phyloP scores from a whole-genome alignment of 2,113 vertebrate species.

The Ciconia stormi region DNA sequence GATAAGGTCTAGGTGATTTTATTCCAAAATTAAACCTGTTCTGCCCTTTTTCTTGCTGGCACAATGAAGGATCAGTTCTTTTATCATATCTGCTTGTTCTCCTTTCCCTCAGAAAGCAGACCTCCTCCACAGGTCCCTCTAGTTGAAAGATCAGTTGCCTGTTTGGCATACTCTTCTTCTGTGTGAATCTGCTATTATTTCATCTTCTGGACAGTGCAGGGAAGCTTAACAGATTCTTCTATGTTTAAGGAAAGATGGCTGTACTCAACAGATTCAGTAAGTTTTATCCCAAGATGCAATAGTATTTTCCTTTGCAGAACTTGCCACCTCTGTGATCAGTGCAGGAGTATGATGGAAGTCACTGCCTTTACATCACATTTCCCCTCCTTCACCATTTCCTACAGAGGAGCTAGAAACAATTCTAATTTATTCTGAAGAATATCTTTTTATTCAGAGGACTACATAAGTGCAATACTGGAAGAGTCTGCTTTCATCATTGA shows the following conservation, averaged over 20 bases:
- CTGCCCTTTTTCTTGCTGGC: background rate
- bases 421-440: background rate
- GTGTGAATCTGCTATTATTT: background rate
- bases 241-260: background rate
- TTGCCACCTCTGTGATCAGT: background rate
- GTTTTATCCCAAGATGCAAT: background rate
- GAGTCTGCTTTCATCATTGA: background rate
- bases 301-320: background rate
- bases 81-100: background rate
- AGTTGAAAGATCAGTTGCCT: background rate
- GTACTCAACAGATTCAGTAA: background rate
- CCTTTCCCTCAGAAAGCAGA: background rate
- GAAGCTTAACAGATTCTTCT: background rate
- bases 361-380: background rate
- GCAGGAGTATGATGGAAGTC: background rate
- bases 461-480: background rate
- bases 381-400: background rate
- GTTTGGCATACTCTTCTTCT: background rate
- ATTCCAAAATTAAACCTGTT: background rate
- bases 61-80: background rate
- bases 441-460: background rate
- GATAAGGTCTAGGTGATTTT: background rate
- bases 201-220: background rate
- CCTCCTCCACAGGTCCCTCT: background rate
- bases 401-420: background rate